Conservation (phyloP, 2,113 vertebrate genomes). For the Taurulus bubalis region DNA sequence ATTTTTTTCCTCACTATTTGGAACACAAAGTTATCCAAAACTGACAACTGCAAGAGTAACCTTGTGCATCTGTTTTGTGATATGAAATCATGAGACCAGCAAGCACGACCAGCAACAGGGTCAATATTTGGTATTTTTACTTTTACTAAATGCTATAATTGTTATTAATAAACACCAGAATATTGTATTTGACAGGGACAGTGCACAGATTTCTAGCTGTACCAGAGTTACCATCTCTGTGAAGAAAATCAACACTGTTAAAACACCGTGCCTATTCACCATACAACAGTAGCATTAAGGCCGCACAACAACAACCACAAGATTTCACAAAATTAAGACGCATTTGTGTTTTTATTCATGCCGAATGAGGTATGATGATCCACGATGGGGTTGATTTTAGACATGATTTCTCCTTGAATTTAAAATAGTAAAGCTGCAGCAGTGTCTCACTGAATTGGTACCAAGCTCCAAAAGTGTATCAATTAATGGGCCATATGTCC, state of each 20-base stretch:
- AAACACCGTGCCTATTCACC: too few species aligned
- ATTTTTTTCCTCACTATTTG: background rate
- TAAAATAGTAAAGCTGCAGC: background rate
- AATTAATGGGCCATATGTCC: background rate
- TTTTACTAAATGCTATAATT: background rate
- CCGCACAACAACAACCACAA: too few species aligned
- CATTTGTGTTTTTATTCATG: too few species aligned
- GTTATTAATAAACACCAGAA: background rate
- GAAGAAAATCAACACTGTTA: too few species aligned
- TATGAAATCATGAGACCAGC: background rate
- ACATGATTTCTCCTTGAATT: too few species aligned
- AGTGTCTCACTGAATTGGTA: background rate
- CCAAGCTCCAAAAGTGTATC: background rate
- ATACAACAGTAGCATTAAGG: background rate
- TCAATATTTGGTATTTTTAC: background rate
- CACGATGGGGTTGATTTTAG: too few species aligned
- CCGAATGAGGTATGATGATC: too few species aligned
- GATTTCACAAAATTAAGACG: too few species aligned
- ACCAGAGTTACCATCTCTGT: too few species aligned
- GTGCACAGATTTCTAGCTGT: background rate
- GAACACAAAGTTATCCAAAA: background rate
- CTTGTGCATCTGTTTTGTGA: background rate
- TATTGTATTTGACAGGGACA: background rate
- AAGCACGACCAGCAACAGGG: background rate
- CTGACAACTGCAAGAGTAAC: background rate